Base-by-base conservation (phyloP, 1,140 invertebrate genomes). In the Neodiprion pinetum region DNA sequence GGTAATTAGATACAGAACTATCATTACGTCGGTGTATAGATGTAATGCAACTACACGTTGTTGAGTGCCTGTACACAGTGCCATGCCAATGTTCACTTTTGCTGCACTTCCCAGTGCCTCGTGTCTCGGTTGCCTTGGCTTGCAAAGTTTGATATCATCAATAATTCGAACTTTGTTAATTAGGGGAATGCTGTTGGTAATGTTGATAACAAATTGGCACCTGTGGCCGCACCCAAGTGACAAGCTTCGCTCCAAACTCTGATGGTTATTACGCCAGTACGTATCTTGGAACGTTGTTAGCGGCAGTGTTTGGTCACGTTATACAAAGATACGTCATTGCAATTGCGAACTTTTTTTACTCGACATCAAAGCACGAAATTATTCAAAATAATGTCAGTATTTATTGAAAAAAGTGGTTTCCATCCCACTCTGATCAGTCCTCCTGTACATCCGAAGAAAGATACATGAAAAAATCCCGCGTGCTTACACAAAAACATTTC, bases 111-210 rank as follows among this genome's bases (percentile, higher is more conserved):
- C 28, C 28, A 40, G 28, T 40, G 28, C 28, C 28, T 40, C 1
- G 28, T 40, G 2, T 40, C 28, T 40, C 28, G 28, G 28, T 40
- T 40, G 28, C 28, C 28, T 17, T 61, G 53, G 53, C 53, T 1
- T 61, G 28, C n/a, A 17, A 75, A 78, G 77, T 79, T 81, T 80
- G 78, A 40, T 40, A 78, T 78, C 82, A 80, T 82, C 80, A 82
- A 84, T 84, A 83, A 79, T 80, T 72, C 80, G 79, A 87, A 85
- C 80, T 87, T 85, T 78, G 81, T 83, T 85, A 86, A 86, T 87
- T 86, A 86, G 80, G 79, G 82, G 78, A 76, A 82, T 80, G 80
- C 78, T 82, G 83, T 84, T 85, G 76, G 75, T 84, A 85, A 86
- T 83, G 79, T 80, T 76, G 78, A 81, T 80, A 84, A 83, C 83